Percentiles rank a stretch among this genome's conserved stretches.
phyloP scores from a whole-genome alignment of 2,888 invertebrate species.

The Trisateles emortualis region DNA sequence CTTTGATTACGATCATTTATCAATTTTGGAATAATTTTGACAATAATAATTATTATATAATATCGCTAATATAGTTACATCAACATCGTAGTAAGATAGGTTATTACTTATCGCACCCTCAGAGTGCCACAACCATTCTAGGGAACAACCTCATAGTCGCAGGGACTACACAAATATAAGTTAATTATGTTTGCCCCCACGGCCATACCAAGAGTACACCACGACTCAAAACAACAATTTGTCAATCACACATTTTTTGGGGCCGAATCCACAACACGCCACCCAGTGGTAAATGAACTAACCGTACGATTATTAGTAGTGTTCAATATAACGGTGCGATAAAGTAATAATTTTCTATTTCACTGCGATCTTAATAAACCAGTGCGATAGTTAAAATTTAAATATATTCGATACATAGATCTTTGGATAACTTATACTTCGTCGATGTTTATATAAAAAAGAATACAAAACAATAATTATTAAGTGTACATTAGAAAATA shows the following conservation, averaged over 20 bases:
- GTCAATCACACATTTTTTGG: too few species aligned
- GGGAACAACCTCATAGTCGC: too few species aligned
- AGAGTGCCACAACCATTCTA: too few species aligned
- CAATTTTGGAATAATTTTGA: conserved; percentile 18
- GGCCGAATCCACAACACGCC: too few species aligned
- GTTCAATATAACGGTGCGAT: neutral
- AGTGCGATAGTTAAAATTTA: conserved; percentile 20
- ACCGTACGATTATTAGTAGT: too few species aligned
- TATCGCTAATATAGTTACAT: conserved; percentile 4
- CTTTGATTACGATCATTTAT: conserved; percentile 19
- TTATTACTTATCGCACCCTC: neutral
- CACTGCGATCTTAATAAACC: neutral
- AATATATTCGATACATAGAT: conserved; percentile 49
- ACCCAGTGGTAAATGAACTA: too few species aligned
- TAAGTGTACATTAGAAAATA: conserved; percentile 28
- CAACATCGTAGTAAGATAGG: conserved; percentile 6
- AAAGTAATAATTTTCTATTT: neutral
- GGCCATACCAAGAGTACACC: too few species aligned
- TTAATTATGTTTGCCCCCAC: too few species aligned
- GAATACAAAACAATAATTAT: conserved; percentile 32
- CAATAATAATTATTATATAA: conserved; percentile 15
- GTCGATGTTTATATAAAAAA: conserved; percentile 38
- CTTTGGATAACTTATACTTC: conserved; percentile 53
- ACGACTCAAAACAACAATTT: too few species aligned
- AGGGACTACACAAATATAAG: too few species aligned